Evolutionary conservation across 2,113 vertebrate genomes (phyloP).

Genomic region (Poecile atricapillus): DNA sequence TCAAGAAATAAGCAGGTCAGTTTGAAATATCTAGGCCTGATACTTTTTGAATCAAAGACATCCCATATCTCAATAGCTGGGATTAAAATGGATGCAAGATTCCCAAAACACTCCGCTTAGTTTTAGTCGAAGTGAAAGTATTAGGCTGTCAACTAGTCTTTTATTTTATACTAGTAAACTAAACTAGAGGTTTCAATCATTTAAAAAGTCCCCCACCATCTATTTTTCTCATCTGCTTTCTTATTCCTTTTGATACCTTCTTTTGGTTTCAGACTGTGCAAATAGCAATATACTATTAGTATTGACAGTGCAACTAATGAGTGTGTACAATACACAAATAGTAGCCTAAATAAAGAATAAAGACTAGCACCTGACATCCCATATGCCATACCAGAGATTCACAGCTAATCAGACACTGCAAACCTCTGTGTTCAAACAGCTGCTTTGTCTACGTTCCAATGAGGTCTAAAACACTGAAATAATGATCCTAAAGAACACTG

Average conservation of each 20-base stretch:
- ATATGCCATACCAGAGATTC: background rate
- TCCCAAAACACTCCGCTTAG: background rate
- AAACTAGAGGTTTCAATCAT: background rate
- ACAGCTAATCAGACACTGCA: background rate
- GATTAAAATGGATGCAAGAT: background rate
- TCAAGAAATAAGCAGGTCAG: background rate
- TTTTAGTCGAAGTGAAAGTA: background rate
- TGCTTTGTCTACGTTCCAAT: background rate
- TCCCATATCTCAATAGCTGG: background rate
- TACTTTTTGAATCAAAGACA: background rate
- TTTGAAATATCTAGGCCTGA: background rate
- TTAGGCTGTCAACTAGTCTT: background rate
- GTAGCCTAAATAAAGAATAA: background rate
- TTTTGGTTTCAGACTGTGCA: background rate
- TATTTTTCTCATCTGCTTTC: background rate
- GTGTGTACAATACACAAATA: background rate
- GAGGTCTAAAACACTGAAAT: background rate
- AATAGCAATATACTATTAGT: background rate
- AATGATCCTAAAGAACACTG: background rate
- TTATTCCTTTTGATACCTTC: background rate
- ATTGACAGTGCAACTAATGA: background rate
- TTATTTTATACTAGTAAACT: background rate
- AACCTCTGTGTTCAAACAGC: background rate
- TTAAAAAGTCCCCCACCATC: background rate
- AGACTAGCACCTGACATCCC: background rate